phyloP scores from a whole-genome alignment of 2,113 vertebrate species.

The Cygnus buccinator region DNA sequence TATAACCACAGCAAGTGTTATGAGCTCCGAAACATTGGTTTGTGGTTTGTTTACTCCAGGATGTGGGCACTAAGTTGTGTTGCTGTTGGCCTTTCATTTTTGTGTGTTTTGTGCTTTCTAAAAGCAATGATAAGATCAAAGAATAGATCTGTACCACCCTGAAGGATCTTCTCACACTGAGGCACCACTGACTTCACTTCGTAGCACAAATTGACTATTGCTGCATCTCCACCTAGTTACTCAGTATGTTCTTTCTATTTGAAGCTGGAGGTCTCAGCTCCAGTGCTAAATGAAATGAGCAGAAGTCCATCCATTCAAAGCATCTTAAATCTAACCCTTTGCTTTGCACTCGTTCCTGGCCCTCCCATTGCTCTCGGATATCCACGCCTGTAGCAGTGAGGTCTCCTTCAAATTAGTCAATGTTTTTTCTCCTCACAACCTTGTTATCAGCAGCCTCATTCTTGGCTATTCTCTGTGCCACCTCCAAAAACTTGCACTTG shows the following conservation, averaged over 20 bases:
- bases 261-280: background rate
- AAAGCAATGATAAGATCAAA: background rate
- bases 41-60: conserved; percentile 36
- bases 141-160: background rate
- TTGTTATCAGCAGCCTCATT: background rate
- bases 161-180: background rate
- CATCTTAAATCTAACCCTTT: background rate
- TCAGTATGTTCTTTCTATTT: background rate
- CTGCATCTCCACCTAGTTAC: background rate
- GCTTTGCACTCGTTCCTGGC: background rate
- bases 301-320: background rate
- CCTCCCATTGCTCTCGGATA: background rate
- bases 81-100: background rate
- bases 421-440: background rate
- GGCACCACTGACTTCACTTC: background rate
- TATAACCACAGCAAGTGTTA: conserved; percentile 42
- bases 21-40: background rate
- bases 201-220: background rate
- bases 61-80: conserved; percentile 27
- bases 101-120: background rate
- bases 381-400: background rate
- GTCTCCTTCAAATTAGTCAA: background rate
- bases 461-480: background rate
- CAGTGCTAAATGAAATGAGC: background rate
- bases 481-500: background rate